These are phyloP conservation scores for Conistra vaccinii DNA, from an alignment of 2,888 invertebrate species.

Conservation along the genomic window DNA sequence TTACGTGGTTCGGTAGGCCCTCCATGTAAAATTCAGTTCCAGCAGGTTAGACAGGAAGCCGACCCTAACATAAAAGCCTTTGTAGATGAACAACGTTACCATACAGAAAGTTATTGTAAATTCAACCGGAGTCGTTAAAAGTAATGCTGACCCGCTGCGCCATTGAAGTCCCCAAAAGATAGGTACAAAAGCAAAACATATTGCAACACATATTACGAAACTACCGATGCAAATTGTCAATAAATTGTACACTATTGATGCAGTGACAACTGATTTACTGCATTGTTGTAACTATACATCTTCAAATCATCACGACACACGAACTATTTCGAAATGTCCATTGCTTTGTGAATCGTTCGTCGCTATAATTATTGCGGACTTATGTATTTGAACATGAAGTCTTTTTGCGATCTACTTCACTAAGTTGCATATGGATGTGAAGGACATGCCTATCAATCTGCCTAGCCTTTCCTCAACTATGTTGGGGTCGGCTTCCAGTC, in stretches of 20 bases:
- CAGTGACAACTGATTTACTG: constrained; percentile 27
- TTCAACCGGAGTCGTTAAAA: neutral
- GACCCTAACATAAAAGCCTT: too few relatives aligned
- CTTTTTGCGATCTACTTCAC: too few relatives aligned
- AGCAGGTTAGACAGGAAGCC: too few relatives aligned
- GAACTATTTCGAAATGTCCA: constrained; percentile 34
- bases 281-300: constrained; percentile 33
- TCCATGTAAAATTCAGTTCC: too few relatives aligned
- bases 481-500: too few relatives aligned
- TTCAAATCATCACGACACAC: constrained; percentile 20
- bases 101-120: neutral
- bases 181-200: neutral
- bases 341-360: neutral
- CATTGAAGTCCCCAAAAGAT: neutral
- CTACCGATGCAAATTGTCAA: constrained; percentile 43
- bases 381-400: neutral
- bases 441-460: too few relatives aligned
- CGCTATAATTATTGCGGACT: neutral
- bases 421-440: too few relatives aligned
- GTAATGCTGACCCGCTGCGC: neutral
- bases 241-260: constrained; percentile 35
- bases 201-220: constrained; percentile 20
- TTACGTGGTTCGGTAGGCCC: too few relatives aligned
- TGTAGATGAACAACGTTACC: too few relatives aligned
- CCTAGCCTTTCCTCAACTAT: too few relatives aligned